These are phyloP conservation scores for Diaperis boleti DNA, from an alignment of 2,888 invertebrate species.

Conservation along the genomic window DNA sequence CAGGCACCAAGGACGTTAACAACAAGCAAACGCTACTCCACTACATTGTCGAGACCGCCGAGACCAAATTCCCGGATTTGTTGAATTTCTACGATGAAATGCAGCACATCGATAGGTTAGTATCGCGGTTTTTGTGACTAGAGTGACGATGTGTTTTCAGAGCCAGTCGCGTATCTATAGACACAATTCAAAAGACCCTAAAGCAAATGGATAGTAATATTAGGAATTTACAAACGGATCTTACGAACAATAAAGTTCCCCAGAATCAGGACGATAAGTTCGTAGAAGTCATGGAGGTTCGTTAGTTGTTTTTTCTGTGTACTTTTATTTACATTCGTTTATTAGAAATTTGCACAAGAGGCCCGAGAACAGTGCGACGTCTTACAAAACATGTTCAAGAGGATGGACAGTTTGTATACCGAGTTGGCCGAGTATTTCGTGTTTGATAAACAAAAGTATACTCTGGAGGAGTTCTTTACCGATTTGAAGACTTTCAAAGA, in stretches of 20 bases:
- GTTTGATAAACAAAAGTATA: constrained; percentile 94
- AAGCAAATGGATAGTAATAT: constrained; percentile 90
- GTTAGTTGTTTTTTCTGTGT: too few species aligned
- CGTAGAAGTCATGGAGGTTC: constrained; percentile 86
- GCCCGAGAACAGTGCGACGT: constrained; percentile 90
- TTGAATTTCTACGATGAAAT: constrained; percentile 86
- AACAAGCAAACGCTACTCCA: constrained; percentile 94
- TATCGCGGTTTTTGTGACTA: constrained; percentile 2
- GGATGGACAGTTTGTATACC: constrained; percentile 89
- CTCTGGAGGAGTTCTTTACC: constrained; percentile 94
- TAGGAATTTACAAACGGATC: constrained; percentile 89
- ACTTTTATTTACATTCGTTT: neutral
- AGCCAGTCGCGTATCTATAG: constrained; percentile 88
- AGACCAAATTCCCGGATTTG: constrained; percentile 88
- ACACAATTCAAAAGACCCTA: constrained; percentile 83
- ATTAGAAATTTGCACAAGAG: constrained; percentile 70
- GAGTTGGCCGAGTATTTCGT: constrained; percentile 90
- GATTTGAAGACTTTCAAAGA: constrained; percentile 97
- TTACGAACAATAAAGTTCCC: constrained; percentile 85
- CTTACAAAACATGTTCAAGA: constrained; percentile 92
- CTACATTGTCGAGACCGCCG: constrained; percentile 89
- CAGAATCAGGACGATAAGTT: constrained; percentile 88
- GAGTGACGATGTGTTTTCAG: constrained; percentile 60
- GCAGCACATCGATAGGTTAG: constrained; percentile 84
- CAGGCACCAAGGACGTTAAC: constrained; percentile 92